Evolutionary conservation across 2,797 vertebrate genomes (phyloP).

Genomic region (Crossoptilon crossoptilon): DNA sequence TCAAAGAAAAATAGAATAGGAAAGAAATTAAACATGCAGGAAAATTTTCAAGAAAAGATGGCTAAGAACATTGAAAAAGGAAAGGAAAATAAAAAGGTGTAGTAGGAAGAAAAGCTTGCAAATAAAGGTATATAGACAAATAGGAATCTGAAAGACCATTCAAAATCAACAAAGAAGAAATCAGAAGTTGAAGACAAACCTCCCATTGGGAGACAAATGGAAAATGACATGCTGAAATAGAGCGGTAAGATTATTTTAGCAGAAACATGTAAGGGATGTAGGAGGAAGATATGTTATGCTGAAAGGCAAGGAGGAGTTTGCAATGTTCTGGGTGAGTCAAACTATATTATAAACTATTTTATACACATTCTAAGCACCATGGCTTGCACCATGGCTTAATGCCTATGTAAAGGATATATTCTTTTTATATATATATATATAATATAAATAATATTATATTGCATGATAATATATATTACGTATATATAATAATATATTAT

Average conservation of each 20-base stretch:
- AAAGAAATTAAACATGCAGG: neutral
- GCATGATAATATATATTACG: too few relatives aligned
- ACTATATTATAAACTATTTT: neutral
- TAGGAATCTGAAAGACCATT: neutral
- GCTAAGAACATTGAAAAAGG: neutral
- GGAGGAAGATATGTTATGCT: neutral
- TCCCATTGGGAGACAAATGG: neutral
- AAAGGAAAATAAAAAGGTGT: neutral
- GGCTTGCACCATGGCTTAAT: neutral
- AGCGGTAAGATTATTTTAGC: neutral
- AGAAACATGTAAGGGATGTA: neutral
- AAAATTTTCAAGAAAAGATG: neutral
- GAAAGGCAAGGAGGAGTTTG: neutral
- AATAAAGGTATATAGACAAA: neutral
- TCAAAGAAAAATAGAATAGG: neutral
- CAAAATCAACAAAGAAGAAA: neutral
- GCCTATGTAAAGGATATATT: neutral
- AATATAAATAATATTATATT: too few relatives aligned
- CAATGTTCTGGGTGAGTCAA: neutral
- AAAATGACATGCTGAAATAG: neutral
- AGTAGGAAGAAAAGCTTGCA: neutral
- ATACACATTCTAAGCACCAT: neutral
- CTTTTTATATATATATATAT: neutral
- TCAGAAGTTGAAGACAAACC: neutral
- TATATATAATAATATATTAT: too few relatives aligned